Percentiles rank a stretch among this genome's conserved stretches.
phyloP scores from a whole-genome alignment of 2,113 vertebrate genomes.

The Turdus rufiventris region DNA sequence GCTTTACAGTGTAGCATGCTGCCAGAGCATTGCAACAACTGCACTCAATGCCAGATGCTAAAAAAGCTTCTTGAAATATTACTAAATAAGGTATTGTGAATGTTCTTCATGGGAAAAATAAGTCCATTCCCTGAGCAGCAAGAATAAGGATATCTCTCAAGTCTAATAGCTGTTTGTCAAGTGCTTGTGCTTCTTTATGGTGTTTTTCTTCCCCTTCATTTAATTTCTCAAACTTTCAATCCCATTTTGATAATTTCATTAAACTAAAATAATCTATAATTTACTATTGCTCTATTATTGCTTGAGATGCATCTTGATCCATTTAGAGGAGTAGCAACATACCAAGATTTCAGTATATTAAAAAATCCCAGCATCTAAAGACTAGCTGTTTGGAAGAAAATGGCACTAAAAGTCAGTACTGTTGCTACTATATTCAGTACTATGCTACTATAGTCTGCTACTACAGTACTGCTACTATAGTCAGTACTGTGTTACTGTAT shows the following conservation, averaged over 20 bases:
- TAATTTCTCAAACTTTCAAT: background rate
- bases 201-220: background rate
- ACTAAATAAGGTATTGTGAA: conserved; percentile 51
- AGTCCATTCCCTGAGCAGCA: background rate
- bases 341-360: background rate
- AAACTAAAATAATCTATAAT: background rate
- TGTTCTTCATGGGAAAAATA: conserved; percentile 1
- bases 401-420: background rate
- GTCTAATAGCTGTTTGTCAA: background rate
- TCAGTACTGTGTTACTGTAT: background rate
- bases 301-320: background rate
- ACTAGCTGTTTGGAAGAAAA: background rate
- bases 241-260: background rate
- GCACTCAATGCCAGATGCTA: background rate
- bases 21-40: conserved; percentile 30
- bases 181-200: background rate
- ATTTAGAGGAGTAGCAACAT: background rate
- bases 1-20: background rate
- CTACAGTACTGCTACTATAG: no score
- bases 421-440: no score
- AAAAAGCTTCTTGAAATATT: conserved; percentile 40
- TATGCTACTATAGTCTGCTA: no score
- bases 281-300: background rate
- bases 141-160: background rate
- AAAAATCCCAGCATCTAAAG: background rate